These are phyloP conservation scores for Palythoa heliodiscus DNA, from an alignment of 92 coral and sea anemone species.

Conservation along the genomic window DNA sequence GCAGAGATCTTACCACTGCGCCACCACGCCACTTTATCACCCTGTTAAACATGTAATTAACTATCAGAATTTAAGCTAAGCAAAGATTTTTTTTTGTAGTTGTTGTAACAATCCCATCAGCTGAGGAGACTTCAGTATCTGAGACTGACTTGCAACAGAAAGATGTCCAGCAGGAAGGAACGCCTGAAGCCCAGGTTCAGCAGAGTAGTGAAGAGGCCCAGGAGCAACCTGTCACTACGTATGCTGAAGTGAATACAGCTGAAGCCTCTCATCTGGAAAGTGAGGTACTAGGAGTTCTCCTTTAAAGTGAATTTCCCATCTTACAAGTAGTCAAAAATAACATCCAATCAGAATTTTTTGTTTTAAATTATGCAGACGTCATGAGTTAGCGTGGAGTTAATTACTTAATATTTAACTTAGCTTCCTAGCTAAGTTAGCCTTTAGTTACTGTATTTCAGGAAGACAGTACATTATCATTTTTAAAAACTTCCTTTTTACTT, in stretches of 20 bases:
- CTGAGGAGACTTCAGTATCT: conserved; percentile 18
- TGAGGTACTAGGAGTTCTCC: conserved; percentile 7
- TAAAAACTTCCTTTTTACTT: no score
- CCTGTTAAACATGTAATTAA: no score
- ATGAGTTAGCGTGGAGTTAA: no score
- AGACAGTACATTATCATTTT: no score
- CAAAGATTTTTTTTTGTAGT: not conserved
- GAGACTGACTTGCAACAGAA: conserved; percentile 16
- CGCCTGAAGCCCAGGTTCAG: not conserved
- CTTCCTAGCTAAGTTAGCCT: no score
- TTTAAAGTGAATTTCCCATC: not conserved
- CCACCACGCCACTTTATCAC: no score
- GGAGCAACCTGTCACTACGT: conserved; percentile 25
- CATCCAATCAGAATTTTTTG: no score
- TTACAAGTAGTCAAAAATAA: not conserved
- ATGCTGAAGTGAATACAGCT: conserved; percentile 29
- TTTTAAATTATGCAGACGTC: no score
- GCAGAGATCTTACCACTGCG: no score
- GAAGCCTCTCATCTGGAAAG: conserved; percentile 14
- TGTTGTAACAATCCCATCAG: conserved; percentile 32
- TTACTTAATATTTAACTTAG: no score
- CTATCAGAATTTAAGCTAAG: no score
- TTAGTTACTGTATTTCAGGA: no score
- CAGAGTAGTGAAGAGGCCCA: conserved; percentile 17
- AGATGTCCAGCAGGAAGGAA: conserved; percentile 13